Conservation (phyloP, 2,888 invertebrate species). For the Amiota minor region DNA sequence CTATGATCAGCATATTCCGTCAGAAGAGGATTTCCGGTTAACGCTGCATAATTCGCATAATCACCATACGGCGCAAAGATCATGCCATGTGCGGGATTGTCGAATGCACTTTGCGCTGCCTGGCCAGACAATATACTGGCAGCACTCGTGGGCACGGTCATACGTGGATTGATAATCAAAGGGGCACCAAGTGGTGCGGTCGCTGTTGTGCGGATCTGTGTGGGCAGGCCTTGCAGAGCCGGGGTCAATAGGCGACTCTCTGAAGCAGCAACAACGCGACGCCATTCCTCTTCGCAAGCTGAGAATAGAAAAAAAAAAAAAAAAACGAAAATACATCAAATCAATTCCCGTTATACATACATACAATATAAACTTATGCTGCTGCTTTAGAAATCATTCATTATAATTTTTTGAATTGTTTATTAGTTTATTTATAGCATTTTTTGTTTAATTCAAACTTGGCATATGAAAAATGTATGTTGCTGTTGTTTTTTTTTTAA, state of each 20-base stretch:
- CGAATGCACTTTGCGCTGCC: slow-evolving; percentile 77
- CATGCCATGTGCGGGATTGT: slow-evolving; percentile 80
- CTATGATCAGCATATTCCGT: slow-evolving; percentile 93
- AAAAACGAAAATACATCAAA: neutral
- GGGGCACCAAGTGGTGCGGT: slow-evolving; percentile 91
- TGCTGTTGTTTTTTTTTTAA: slow-evolving; percentile 15
- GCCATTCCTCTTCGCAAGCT: slow-evolving; percentile 90
- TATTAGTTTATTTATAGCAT: neutral
- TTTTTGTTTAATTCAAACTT: slow-evolving; percentile 14
- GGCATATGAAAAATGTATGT: slow-evolving; percentile 25
- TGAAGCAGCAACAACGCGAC: slow-evolving; percentile 85
- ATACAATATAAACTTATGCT: neutral
- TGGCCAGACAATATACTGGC: slow-evolving; percentile 77
- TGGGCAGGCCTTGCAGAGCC: slow-evolving; percentile 77
- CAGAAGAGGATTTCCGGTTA: slow-evolving; percentile 85
- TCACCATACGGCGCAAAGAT: slow-evolving; percentile 91
- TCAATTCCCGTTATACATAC: neutral
- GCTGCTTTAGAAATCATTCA: neutral
- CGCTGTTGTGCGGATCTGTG: slow-evolving; percentile 79
- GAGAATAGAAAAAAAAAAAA: slow-evolving; percentile 45
- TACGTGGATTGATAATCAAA: slow-evolving; percentile 91
- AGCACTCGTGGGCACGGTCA: slow-evolving; percentile 87
- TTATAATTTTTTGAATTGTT: neutral
- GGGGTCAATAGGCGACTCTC: slow-evolving; percentile 84
- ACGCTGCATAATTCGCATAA: slow-evolving; percentile 91